These are phyloP conservation scores for Hydrochoerus hydrochaeris DNA, from an alignment of 2,113 vertebrate species.

Conservation along the genomic window DNA sequence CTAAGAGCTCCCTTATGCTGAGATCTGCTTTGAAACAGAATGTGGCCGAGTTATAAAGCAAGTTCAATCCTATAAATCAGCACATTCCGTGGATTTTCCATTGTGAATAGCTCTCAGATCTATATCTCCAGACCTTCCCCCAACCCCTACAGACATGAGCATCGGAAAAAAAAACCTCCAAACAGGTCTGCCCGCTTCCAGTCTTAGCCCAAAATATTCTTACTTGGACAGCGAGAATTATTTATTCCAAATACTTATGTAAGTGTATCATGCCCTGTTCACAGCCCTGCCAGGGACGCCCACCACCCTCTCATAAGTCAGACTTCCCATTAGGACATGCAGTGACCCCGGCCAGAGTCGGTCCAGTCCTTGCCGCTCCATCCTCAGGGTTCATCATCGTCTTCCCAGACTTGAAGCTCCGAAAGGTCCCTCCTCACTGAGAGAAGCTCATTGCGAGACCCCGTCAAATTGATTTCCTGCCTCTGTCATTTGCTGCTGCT, in stretches of 20 bases:
- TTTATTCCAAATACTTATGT: neutral
- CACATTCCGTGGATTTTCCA: neutral
- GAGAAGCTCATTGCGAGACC: neutral
- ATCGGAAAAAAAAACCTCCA: neutral
- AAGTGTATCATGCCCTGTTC: neutral
- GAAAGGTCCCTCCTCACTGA: neutral
- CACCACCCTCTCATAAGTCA: neutral
- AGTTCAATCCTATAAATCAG: neutral
- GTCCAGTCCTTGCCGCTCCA: neutral
- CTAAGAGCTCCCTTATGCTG: neutral
- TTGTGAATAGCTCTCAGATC: slow-evolving; percentile 18
- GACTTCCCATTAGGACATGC: neutral
- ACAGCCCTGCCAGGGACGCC: neutral
- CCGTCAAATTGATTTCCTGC: neutral
- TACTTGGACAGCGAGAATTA: neutral
- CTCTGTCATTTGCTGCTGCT: neutral
- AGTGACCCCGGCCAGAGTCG: neutral
- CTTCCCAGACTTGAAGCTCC: neutral
- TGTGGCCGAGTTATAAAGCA: slow-evolving; percentile 29
- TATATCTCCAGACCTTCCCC: neutral
- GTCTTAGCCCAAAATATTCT: neutral
- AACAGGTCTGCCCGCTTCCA: neutral
- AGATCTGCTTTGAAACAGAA: slow-evolving; percentile 34
- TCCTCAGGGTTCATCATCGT: neutral
- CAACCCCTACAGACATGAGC: neutral